phyloP scores from a whole-genome alignment of 1,140 invertebrate species.

The Delia radicum region DNA sequence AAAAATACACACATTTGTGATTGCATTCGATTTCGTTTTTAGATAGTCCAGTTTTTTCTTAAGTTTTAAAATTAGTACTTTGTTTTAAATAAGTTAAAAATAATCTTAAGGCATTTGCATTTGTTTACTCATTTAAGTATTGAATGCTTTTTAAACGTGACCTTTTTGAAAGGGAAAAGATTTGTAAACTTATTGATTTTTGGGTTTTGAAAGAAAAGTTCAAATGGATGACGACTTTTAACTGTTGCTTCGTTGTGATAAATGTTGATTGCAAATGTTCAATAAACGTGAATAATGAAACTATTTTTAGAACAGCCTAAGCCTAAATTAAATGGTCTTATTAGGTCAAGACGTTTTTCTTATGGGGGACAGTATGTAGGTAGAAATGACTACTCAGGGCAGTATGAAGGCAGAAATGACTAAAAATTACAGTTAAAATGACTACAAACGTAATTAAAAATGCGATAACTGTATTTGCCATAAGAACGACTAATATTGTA shows the following conservation, averaged over 20 bases:
- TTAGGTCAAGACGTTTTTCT: no score
- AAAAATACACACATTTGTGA: not conserved
- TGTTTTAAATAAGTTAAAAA: not conserved
- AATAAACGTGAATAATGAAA: no score
- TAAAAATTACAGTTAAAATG: no score
- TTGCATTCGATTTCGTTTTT: not conserved
- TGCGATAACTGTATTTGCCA: no score
- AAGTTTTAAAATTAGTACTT: not conserved
- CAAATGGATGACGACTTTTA: not conserved
- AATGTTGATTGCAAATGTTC: not conserved
- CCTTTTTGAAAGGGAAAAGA: not conserved
- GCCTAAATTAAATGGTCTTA: no score
- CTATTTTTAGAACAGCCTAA: no score
- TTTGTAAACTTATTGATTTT: not conserved
- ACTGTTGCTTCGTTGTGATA: not conserved
- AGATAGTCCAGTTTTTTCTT: not conserved
- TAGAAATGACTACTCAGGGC: no score
- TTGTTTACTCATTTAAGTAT: not conserved
- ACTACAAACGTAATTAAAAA: no score
- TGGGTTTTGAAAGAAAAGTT: conserved; percentile 37
- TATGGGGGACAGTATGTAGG: no score
- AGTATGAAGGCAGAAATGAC: no score
- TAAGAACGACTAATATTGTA: no score
- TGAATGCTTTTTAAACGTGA: not conserved
- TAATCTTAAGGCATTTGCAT: not conserved